Base-by-base conservation (phyloP, 2,797 vertebrate species). In the Siniperca obscura region DNA sequence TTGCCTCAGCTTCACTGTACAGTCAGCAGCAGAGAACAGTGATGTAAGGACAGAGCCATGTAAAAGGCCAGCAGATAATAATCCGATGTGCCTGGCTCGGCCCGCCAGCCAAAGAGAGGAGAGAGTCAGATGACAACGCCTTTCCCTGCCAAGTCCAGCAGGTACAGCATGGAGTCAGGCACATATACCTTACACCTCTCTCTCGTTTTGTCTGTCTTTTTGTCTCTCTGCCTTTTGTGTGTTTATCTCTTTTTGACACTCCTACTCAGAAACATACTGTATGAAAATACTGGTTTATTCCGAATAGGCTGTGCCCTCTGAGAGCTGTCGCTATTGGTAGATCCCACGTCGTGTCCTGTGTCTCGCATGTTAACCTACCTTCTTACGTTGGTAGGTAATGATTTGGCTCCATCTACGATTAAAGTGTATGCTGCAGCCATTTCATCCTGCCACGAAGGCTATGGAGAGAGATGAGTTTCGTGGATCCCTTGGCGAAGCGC, bases 41-140 rank as follows among this genome's bases (percentile, higher is more conserved):
- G 83, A 78, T 86, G 84, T 90, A 85, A 89, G 76, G 80, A 67
- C 83, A 60, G 66, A 69, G 74, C 40, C 67, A 69, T n/a, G 71
- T 76, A 76, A 89, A 81, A 70, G 80, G 57, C 78, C 81, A 52
- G 79, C 77, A 82, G 77, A 87, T 81, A 83, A 85, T 90, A 88
- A 90, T 87, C 90, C 68, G 10, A 21, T 74, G 76, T 80, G 79
- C 77, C 64, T 42, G 59, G 50, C 79, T 81, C 64, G 16, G 60
- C 76, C 56, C 4, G 34, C 81, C 87, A 87, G 65, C 7, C 30
- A 74, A 34, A 76, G 81, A 83, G 79, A 80, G 60, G 75, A 81
- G 66, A 42, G 76, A 70, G 80, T 88, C 83, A 88, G 81, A 81
- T 87, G 82, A 85, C 74, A n/a, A 75, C 21, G 25, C 36, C 73